These are phyloP conservation scores for Recurvirostra avosetta DNA, from an alignment of 2,113 vertebrate species.

Conservation along the genomic window DNA sequence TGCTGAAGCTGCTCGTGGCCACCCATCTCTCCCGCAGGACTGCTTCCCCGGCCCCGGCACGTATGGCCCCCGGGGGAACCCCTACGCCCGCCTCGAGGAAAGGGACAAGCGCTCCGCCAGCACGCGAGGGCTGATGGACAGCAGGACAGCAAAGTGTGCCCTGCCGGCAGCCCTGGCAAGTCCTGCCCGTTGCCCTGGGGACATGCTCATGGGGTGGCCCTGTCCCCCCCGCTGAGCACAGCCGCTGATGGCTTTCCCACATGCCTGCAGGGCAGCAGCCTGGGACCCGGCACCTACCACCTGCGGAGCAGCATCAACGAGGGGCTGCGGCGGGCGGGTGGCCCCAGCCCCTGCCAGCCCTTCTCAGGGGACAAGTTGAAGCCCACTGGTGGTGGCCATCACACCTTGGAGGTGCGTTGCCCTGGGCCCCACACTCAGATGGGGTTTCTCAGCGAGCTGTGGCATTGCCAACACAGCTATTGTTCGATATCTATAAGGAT, in stretches of 20 bases:
- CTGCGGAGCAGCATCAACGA: constrained; percentile 45
- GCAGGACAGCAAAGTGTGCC: not conserved
- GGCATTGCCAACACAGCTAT: not conserved
- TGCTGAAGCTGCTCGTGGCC: fast-evolving
- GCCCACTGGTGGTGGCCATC: constrained; percentile 47
- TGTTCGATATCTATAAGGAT: not conserved
- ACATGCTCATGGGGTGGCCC: not conserved
- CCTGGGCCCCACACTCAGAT: fast-evolving
- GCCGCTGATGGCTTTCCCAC: not conserved
- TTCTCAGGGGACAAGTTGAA: constrained; percentile 47
- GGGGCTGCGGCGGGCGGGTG: not conserved
- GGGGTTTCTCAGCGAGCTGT: not conserved
- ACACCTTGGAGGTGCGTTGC: constrained; percentile 52
- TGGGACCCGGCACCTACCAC: constrained; percentile 71
- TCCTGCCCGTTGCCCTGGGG: not conserved
- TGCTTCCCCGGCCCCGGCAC: constrained; percentile 73
- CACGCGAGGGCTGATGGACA: constrained; percentile 55
- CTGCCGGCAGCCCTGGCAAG: not conserved
- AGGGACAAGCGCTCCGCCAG: constrained; percentile 18
- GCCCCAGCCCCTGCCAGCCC: constrained; percentile 40
- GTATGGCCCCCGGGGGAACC: constrained; percentile 69
- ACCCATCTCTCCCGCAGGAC: constrained; percentile 6
- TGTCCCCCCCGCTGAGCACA: not conserved
- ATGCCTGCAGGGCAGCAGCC: not conserved
- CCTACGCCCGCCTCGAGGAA: constrained; percentile 57